Evolutionary conservation across 2,797 vertebrate genomes (phyloP).

Genomic region (Ptychadena robeensis): DNA sequence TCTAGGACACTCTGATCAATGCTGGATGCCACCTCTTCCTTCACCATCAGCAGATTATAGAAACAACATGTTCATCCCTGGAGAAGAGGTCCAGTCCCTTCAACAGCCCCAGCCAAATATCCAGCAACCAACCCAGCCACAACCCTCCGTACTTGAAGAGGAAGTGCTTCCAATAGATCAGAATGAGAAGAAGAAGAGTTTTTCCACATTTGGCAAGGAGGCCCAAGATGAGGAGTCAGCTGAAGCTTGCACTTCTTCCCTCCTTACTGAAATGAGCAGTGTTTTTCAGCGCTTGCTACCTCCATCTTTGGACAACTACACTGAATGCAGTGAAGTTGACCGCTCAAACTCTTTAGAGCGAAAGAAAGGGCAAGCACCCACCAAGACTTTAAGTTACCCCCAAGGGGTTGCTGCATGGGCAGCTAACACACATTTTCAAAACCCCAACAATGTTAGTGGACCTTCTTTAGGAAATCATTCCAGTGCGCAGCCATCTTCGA

Average conservation of each 20-base stretch:
- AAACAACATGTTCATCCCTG: conserved; percentile 95
- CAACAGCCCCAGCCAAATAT: conserved; percentile 75
- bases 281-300: conserved; percentile 94
- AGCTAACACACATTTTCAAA: conserved; percentile 95
- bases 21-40: conserved; percentile 94
- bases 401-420: conserved; percentile 95
- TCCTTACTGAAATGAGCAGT: conserved; percentile 95
- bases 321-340: conserved; percentile 82
- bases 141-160: conserved; percentile 76
- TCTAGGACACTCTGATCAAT: conserved; percentile 96
- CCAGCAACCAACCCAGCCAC: conserved; percentile 73
- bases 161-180: conserved; percentile 76
- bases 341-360: conserved; percentile 86
- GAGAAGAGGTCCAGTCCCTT: conserved; percentile 84
- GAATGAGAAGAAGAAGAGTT: conserved; percentile 88
- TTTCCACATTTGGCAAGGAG: conserved; percentile 96
- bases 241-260: conserved; percentile 85
- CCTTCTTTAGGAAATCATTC: conserved; percentile 79
- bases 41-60: conserved; percentile 90
- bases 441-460: conserved; percentile 81
- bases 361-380: conserved; percentile 84
- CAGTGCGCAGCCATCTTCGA: conserved; percentile 80
- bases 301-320: conserved; percentile 83
- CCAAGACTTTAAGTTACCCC: conserved; percentile 86
- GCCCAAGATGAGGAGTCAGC: conserved; percentile 75